Conservation (phyloP, 2,888 invertebrate genomes). For the Amphipyra berbera region DNA sequence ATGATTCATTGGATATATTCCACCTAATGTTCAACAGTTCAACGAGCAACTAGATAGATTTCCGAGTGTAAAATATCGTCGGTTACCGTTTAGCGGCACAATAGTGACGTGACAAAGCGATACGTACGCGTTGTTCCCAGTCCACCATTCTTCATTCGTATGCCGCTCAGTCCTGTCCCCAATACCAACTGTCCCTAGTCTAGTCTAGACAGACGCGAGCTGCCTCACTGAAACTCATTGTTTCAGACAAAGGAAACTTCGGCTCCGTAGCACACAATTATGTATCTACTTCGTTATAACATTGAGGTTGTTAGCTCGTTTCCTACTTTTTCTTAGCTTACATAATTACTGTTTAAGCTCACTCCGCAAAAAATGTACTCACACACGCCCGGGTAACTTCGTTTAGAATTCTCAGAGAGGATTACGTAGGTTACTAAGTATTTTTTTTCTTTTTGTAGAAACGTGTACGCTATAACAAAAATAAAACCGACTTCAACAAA, state of each 20-base stretch:
- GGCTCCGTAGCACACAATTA: constrained; percentile 62
- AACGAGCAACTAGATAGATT: constrained; percentile 34
- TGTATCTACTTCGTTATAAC: constrained; percentile 60
- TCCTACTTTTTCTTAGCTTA: constrained; percentile 45
- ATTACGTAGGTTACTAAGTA: neutral
- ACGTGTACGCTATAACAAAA: too few species aligned
- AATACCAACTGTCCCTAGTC: constrained; percentile 60
- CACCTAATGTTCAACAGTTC: constrained; percentile 26
- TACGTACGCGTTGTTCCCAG: constrained; percentile 43
- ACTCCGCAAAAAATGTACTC: constrained; percentile 16
- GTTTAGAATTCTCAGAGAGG: constrained; percentile 3
- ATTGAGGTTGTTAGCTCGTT: constrained; percentile 48
- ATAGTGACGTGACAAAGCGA: constrained; percentile 40
- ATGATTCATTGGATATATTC: constrained; percentile 19
- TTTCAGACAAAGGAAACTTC: constrained; percentile 70
- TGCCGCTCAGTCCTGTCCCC: constrained; percentile 56
- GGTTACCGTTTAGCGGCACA: constrained; percentile 31
- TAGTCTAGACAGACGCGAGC: constrained; percentile 61
- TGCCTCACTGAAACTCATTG: constrained; percentile 68
- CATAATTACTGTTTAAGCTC: constrained; percentile 33
- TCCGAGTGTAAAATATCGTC: constrained; percentile 45
- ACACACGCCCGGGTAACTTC: constrained; percentile 1
- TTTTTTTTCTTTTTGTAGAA: neutral
- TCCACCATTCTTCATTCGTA: constrained; percentile 65
- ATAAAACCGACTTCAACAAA: too few species aligned